Percentiles rank a stretch among this genome's conserved stretches.
phyloP scores from a whole-genome alignment of 2,888 invertebrate species.

The Coenonympha arcania region DNA sequence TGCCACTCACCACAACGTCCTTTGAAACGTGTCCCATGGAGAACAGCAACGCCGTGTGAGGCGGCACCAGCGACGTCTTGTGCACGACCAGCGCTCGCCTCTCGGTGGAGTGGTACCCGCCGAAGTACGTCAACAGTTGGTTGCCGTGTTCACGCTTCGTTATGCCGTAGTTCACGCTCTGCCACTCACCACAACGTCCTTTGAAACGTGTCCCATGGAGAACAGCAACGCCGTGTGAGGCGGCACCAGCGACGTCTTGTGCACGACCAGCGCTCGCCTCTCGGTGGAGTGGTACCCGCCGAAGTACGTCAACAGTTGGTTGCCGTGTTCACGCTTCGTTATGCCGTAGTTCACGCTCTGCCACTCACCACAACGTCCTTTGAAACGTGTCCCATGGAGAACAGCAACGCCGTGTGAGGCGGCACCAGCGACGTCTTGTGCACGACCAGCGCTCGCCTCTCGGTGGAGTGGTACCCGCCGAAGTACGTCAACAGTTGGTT shows the following conservation, averaged over 20 bases:
- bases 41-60: constrained; percentile 75
- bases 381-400: constrained; percentile 48
- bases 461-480: constrained; percentile 71
- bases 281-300: constrained; percentile 73
- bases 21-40: constrained; percentile 40
- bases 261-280: constrained; percentile 69
- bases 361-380: constrained; percentile 41
- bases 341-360: constrained; percentile 76
- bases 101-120: constrained; percentile 72
- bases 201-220: constrained; percentile 41
- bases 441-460: constrained; percentile 71
- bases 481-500: constrained; percentile 72
- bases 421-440: constrained; percentile 75
- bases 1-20: constrained; percentile 40
- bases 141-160: constrained; percentile 46
- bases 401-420: constrained; percentile 74
- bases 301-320: constrained; percentile 71
- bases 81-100: constrained; percentile 71
- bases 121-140: constrained; percentile 71
- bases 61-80: constrained; percentile 74
- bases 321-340: constrained; percentile 42
- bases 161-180: constrained; percentile 76
- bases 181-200: constrained; percentile 39
- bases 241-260: constrained; percentile 75
- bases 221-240: constrained; percentile 76